phyloP scores from a whole-genome alignment of 2,113 vertebrate species.

The Bufo gargarizans region DNA sequence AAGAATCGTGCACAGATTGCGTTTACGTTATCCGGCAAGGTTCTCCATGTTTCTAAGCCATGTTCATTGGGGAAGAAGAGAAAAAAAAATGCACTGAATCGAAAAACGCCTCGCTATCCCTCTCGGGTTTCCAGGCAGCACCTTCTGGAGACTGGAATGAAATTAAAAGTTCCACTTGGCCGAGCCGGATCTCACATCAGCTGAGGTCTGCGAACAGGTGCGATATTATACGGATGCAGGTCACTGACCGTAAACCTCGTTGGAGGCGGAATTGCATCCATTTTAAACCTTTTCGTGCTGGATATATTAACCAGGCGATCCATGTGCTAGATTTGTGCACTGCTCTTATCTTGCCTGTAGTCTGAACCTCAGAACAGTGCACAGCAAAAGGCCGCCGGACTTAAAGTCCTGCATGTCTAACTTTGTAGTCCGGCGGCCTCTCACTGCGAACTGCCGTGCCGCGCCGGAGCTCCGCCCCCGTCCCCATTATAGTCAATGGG shows the following conservation, averaged over 20 bases:
- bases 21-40: neutral
- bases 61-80: neutral
- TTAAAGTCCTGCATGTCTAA: too few species aligned
- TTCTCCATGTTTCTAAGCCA: neutral
- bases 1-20: too few species aligned
- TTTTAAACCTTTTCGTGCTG: neutral
- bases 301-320: neutral
- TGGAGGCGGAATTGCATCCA: conserved; percentile 8
- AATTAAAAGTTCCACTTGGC: conserved; percentile 48
- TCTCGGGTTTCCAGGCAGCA: conserved; percentile 22
- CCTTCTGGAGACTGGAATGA: conserved; percentile 18
- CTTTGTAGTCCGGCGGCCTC: too few species aligned
- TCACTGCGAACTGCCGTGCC: too few species aligned
- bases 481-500: too few species aligned
- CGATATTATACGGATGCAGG: conserved; percentile 15
- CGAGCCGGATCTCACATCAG: conserved; percentile 32
- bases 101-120: conserved; percentile 2
- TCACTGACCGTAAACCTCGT: conserved; percentile 20
- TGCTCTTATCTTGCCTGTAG: neutral
- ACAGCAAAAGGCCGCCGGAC: too few species aligned
- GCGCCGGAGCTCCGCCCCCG: too few species aligned
- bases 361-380: neutral
- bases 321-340: neutral
- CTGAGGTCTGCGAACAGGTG: conserved; percentile 32
- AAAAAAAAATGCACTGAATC: neutral